These are phyloP conservation scores for Hyppa rectilinea DNA, from an alignment of 2,888 invertebrate genomes.

Conservation along the genomic window DNA sequence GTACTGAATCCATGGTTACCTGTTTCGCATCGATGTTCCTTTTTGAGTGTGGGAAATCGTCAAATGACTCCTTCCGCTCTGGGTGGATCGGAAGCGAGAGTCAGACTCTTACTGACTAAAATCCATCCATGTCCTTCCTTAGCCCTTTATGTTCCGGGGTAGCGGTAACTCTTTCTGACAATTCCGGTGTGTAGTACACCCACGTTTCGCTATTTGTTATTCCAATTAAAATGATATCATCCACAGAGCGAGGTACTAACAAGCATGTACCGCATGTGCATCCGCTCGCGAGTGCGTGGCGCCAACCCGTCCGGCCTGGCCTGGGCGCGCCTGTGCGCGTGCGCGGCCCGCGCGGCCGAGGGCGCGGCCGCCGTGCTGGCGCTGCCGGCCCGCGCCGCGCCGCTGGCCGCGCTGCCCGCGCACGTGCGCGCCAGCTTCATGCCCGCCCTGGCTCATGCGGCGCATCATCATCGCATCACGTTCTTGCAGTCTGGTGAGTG, in stretches of 20 bases:
- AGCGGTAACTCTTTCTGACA: no score
- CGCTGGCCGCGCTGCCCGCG: conserved; percentile 68
- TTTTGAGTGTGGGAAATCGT: no score
- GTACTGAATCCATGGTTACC: no score
- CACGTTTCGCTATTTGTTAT: not conserved
- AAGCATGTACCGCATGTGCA: conserved; percentile 73
- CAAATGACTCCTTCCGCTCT: no score
- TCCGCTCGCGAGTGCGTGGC: conserved; percentile 68
- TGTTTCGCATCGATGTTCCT: no score
- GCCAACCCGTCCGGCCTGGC: conserved; percentile 53
- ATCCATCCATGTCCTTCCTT: no score
- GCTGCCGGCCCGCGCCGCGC: conserved; percentile 57
- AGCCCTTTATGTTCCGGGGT: no score
- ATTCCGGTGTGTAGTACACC: no score
- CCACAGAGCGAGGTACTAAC: conserved; percentile 77
- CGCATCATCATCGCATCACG: conserved; percentile 77
- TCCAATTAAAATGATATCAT: not conserved
- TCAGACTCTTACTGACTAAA: no score
- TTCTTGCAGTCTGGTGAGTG: conserved; percentile 80
- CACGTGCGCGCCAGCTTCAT: conserved; percentile 72
- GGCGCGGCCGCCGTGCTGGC: conserved; percentile 72
- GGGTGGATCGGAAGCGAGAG: no score
- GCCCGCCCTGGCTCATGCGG: conserved; percentile 84
- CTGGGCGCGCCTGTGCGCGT: conserved; percentile 71
- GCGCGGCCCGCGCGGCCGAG: conserved; percentile 65